Base-by-base conservation (phyloP, 2,113 vertebrate species). In the Anser brachyrhynchus region DNA sequence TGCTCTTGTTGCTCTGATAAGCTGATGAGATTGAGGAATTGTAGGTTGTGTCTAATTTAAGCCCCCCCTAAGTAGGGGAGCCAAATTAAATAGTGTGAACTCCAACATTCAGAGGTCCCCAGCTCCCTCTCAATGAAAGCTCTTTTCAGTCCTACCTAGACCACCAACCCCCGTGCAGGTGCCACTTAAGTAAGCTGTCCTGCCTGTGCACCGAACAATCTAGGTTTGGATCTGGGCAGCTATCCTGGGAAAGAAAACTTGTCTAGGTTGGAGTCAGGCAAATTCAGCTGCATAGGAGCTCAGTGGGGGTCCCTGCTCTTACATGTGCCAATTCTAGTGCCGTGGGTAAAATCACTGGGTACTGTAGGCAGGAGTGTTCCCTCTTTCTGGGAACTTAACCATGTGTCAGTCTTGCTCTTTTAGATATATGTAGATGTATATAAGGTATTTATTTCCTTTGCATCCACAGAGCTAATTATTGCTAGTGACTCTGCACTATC, bases 261-360 rank as follows among this genome's bases (percentile, higher is more conserved):
- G 23, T 31, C 12, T 10, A 2, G 17, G 19, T 31, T 59, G 43
- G 49, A 20, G 31, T 72, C 16, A 10, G 75, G 19, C 3, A 69
- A 35, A 59, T 46, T 31, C 39, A 72, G 43, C 70, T 64, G n/a
- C 1, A 0, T 25, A 51, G 41, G 61, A 51, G 29, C 6, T 76
- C 0, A 0, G 7, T 43, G 49, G 43, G 39, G 49, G 8, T 26
- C 55, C 15, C 44, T 17, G 6, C 33, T 74, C 39, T 66, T 57
- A 41, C 21, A 23, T 8, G 18, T 16, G 4, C 28, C 17, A 22
- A 31, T 20, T 59, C 18, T 37, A 75, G 77, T 18, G 61, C 17
- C 2, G 8, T 2, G 22, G 25, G 18, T 41, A 58, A 79, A 44
- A 39, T 59, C 11, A 14, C 7, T 6, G 10, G 14, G 19, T 39